These are phyloP conservation scores for Megaceryle torquata DNA, from an alignment of 2,113 vertebrate species.

Conservation along the genomic window DNA sequence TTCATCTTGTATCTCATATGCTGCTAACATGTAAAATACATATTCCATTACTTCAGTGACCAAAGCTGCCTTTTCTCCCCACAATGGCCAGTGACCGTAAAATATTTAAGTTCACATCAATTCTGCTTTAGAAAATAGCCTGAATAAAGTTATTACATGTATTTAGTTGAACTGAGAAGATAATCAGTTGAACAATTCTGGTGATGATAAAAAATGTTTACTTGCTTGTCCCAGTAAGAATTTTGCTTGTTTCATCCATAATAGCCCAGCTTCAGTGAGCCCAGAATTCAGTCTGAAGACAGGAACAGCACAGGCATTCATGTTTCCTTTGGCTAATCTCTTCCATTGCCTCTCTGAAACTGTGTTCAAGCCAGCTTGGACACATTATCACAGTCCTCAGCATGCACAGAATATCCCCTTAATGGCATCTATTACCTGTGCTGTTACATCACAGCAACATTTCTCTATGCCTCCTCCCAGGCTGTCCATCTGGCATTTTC, in stretches of 20 bases:
- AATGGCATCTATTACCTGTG: background rate
- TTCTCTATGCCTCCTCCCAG: background rate
- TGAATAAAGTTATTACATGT: background rate
- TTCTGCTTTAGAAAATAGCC: background rate
- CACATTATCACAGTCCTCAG: background rate
- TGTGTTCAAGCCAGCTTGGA: background rate
- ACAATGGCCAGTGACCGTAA: background rate
- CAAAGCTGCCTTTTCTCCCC: background rate
- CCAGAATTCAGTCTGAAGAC: background rate
- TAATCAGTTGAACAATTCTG: background rate
- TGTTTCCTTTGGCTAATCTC: background rate
- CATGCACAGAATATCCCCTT: background rate
- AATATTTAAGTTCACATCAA: background rate
- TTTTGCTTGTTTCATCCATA: background rate
- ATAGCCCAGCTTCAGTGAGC: background rate
- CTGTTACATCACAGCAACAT: background rate
- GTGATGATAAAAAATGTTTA: background rate
- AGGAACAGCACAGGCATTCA: background rate
- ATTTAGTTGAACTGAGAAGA: background rate
- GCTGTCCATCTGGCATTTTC: background rate
- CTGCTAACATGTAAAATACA: background rate
- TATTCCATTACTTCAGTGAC: background rate
- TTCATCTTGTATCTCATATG: background rate
- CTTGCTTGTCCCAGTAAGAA: background rate
- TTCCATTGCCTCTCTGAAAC: background rate